Conservation (phyloP, 2,797 vertebrate species). For the Bradypodion pumilum region DNA sequence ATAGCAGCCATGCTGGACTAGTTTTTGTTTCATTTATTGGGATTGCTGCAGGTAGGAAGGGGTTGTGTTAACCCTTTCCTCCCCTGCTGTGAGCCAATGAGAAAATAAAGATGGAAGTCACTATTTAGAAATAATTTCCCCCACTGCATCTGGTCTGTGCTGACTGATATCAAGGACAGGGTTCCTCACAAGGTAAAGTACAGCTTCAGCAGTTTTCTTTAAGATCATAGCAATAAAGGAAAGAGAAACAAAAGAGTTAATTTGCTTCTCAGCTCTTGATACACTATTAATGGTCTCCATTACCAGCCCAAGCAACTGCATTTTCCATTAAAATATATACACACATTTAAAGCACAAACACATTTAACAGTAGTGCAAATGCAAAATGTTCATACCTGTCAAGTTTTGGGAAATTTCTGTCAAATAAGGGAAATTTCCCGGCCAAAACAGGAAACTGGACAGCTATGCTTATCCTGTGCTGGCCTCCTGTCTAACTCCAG, state of each 20-base stretch:
- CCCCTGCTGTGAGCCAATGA: not conserved
- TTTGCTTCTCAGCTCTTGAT: not conserved
- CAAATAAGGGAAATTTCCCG: too few species aligned
- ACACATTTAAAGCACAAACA: not conserved
- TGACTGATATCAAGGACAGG: not conserved
- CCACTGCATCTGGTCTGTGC: too few species aligned
- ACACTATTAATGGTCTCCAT: not conserved
- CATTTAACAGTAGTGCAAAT: not conserved
- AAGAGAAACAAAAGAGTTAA: not conserved
- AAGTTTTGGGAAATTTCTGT: too few species aligned
- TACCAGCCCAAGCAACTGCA: not conserved
- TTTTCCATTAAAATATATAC: not conserved
- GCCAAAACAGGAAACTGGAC: too few species aligned
- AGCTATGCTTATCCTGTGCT: too few species aligned
- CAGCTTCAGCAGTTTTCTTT: not conserved
- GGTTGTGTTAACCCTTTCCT: not conserved
- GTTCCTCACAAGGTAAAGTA: not conserved
- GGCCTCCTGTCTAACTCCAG: too few species aligned
- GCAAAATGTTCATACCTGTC: too few species aligned
- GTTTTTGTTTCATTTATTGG: not conserved
- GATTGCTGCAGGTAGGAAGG: not conserved
- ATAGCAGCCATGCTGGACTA: not conserved
- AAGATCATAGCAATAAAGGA: not conserved
- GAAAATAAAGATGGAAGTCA: not conserved
- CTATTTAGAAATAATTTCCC: not conserved